phyloP scores from a whole-genome alignment of 2,113 vertebrate species.

The Conger conger region DNA sequence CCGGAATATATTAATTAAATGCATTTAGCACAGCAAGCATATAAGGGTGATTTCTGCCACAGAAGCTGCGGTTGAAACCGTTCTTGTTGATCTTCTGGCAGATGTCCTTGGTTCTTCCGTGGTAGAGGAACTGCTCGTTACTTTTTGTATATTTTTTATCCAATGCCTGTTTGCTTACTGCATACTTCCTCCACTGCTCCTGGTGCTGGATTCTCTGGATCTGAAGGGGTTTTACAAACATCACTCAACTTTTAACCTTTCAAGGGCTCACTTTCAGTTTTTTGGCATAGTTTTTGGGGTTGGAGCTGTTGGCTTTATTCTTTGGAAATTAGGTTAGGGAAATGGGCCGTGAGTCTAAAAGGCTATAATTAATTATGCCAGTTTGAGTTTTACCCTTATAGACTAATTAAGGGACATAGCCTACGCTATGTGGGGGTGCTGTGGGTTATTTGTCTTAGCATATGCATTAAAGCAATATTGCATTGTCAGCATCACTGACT shows the following conservation, averaged over 20 bases:
- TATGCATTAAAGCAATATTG: no score
- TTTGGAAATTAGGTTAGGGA: neutral
- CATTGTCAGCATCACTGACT: no score
- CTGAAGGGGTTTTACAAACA: slow-evolving; percentile 23
- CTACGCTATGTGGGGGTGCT: no score
- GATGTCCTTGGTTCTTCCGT: slow-evolving; percentile 53
- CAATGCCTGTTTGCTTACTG: slow-evolving; percentile 47
- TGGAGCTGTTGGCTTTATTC: neutral
- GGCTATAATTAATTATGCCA: no score
- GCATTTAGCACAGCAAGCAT: neutral
- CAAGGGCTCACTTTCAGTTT: neutral
- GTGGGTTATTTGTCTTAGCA: no score
- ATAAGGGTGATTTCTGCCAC: slow-evolving; percentile 57
- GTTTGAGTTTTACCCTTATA: no score
- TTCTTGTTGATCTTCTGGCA: slow-evolving; percentile 50
- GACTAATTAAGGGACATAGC: no score
- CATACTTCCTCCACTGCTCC: slow-evolving; percentile 53
- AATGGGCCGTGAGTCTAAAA: no score
- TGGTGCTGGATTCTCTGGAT: slow-evolving; percentile 55
- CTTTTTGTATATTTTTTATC: slow-evolving; percentile 53
- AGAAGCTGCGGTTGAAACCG: slow-evolving; percentile 62
- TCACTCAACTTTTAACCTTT: neutral
- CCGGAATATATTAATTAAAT: neutral
- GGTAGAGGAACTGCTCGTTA: slow-evolving; percentile 54
- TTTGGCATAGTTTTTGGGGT: neutral